These are phyloP conservation scores for Tipula vernalis DNA, from an alignment of 2,888 invertebrate genomes.

Conservation along the genomic window DNA sequence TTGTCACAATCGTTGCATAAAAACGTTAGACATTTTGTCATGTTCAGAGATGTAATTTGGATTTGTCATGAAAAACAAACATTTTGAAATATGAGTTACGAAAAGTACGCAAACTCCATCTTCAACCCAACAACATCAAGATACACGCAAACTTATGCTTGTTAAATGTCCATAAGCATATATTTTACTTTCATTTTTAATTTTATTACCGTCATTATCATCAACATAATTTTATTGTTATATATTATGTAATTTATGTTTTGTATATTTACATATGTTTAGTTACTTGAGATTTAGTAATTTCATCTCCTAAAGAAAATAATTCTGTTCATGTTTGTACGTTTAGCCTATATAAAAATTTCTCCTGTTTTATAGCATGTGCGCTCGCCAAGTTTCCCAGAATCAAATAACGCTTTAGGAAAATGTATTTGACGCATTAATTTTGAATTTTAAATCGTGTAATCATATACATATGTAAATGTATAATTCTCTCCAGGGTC, in stretches of 20 bases:
- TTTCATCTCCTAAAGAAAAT: too few species aligned
- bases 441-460: not conserved
- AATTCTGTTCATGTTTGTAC: not conserved
- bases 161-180: not conserved
- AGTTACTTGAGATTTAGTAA: not conserved
- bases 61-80: too few species aligned
- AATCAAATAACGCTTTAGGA: not conserved
- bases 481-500: not conserved
- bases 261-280: not conserved
- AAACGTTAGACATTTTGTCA: too few species aligned
- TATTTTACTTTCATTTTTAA: not conserved
- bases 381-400: not conserved
- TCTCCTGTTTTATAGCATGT: not conserved
- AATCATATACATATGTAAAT: not conserved
- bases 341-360: not conserved
- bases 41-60: too few species aligned
- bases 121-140: not conserved
- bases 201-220: not conserved
- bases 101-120: not conserved
- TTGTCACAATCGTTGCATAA: too few species aligned
- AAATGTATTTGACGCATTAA: not conserved
- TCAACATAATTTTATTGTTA: not conserved
- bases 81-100: too few species aligned
- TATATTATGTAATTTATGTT: not conserved
- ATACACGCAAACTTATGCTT: not conserved